A percentile compares a stretch with the other conserved stretches of the same genome.
Conservation (phyloP, 2,888 invertebrate species). For the Lycophotia porphyrea region DNA sequence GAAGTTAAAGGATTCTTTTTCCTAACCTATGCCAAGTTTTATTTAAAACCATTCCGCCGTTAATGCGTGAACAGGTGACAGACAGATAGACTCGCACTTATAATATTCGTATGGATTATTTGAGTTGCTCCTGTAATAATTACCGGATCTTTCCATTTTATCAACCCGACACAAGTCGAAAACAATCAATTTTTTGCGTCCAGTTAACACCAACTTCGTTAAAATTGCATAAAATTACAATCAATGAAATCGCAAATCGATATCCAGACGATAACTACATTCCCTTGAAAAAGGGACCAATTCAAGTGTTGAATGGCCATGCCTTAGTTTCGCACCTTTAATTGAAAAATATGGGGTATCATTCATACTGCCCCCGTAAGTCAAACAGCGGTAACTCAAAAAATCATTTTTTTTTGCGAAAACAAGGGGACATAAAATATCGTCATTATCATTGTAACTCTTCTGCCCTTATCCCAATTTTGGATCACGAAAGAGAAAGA, state of each 20-base stretch:
- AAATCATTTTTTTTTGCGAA: neutral
- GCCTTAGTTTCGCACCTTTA: constrained; percentile 52
- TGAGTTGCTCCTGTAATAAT: neutral
- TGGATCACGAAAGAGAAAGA: no score
- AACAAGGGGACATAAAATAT: neutral
- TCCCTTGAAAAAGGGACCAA: constrained; percentile 15
- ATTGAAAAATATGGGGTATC: constrained; percentile 54
- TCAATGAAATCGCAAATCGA: constrained; percentile 23
- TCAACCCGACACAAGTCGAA: neutral
- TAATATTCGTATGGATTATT: neutral
- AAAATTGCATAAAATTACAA: constrained; percentile 18
- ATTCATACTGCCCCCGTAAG: constrained; percentile 9
- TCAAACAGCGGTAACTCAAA: neutral
- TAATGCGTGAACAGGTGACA: neutral
- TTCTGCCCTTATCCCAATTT: neutral
- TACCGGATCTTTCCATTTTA: neutral
- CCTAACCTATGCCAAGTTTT: no score
- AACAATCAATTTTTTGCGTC: constrained; percentile 11
- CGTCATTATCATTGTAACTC: neutral
- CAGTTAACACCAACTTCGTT: constrained; percentile 5
- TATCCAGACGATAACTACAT: constrained; percentile 24
- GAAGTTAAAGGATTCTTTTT: neutral
- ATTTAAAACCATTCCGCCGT: no score
- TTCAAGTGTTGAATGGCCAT: constrained; percentile 26
- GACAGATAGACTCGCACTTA: neutral